phyloP scores from a whole-genome alignment of 2,797 vertebrate genomes.

The Falco berigora region DNA sequence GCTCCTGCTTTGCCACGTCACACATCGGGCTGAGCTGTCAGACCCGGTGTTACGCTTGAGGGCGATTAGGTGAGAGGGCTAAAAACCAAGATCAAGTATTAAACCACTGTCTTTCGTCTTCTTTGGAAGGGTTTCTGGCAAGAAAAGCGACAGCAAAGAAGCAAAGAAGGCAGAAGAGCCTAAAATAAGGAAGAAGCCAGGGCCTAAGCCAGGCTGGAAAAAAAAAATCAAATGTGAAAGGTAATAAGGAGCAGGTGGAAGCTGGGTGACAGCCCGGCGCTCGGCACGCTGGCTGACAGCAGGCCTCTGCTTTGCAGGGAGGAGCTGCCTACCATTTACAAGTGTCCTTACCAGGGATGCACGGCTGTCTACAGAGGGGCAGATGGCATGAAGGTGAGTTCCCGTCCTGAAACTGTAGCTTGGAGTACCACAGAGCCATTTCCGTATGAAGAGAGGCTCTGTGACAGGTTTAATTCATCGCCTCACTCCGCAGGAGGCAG shows the following conservation, averaged over 20 bases:
- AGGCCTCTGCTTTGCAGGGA: slow-evolving; percentile 76
- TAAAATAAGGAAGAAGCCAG: slow-evolving; percentile 88
- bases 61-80: background rate
- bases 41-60: rapidly evolving
- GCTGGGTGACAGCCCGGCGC: rapidly evolving
- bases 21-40: background rate
- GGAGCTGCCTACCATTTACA: slow-evolving; percentile 95
- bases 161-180: slow-evolving; percentile 73
- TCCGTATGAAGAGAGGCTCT: rapidly evolving
- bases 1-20: background rate
- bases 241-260: slow-evolving; percentile 18
- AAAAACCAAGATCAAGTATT: background rate
- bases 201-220: slow-evolving; percentile 96
- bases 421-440: rapidly evolving
- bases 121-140: slow-evolving; percentile 64
- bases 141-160: slow-evolving; percentile 71
- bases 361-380: slow-evolving; percentile 90
- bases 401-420: rapidly evolving
- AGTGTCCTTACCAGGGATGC: slow-evolving; percentile 95
- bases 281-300: background rate
- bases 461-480: background rate
- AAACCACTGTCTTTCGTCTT: background rate
- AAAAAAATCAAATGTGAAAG: slow-evolving; percentile 88
- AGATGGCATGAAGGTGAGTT: slow-evolving; percentile 89
- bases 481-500: rapidly evolving